Base-by-base conservation (phyloP, 2,113 vertebrate genomes). In the Alces alces region DNA sequence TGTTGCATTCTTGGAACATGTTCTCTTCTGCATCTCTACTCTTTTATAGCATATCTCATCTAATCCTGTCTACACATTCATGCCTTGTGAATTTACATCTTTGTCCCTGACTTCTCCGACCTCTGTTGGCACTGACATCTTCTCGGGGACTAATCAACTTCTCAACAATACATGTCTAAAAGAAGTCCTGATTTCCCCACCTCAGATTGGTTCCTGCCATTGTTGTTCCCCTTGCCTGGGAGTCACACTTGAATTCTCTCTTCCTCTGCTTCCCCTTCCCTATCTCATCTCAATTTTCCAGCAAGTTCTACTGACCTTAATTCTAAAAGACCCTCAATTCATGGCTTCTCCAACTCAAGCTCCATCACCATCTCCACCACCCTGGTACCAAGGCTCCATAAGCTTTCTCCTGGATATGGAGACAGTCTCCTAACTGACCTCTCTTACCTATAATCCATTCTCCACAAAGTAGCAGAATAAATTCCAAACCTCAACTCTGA, bases 161-260 rank as follows among this genome's bases (percentile, higher is more conserved):
- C 33, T 64, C 58, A 60, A 50, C 7, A 23, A 39, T 16, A 36
- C 19, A 43, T 0, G 1, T 33, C 90, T 50, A 54, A 88, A 28
- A 52, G 30, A 84, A 66, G n/a, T 61, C 57, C 33, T 58, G 39
- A 45, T 52, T 39, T 86, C 76, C 33, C 27, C 3, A 36, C 27
- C 78, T 83, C 27, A 96, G 98, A 98, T 86, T 83, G 97, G 97
- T 96, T 97, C 94, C 92, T 97, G 96, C 95, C 82, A 1, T 86
- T 91, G 57, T 83, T 17, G 33, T 57, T 47, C 43, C 17, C 25
- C 16, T 2, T 1, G 25, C 13, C 58, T 94, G n/a, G 54, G 36
- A 82, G 14, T 47, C 86, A 55, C 8, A 13, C 83, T 73, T 54
- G 45, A 86, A 66, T 92, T n/a, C 9, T 45, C 86, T 97, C 89